Evolutionary conservation across 2,888 invertebrate genomes (phyloP).

Genomic region (Alcis repandata): DNA sequence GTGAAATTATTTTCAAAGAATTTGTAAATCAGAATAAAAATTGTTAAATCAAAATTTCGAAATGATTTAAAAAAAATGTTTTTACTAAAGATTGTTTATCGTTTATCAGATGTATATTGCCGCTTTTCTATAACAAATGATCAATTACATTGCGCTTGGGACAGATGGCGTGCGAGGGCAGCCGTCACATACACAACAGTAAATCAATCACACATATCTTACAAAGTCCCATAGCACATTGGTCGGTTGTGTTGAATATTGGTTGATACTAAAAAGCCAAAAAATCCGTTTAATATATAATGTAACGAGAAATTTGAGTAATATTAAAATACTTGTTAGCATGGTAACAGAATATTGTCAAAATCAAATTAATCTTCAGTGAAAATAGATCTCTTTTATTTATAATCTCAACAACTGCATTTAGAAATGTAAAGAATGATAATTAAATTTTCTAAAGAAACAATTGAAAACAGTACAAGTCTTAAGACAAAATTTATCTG

Average conservation of each 20-base stretch:
- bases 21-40: too few species aligned
- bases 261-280: conserved; percentile 7
- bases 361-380: too few species aligned
- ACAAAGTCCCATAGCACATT: conserved; percentile 26
- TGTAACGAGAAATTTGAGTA: too few species aligned
- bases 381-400: too few species aligned
- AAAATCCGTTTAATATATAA: conserved; percentile 4
- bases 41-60: too few species aligned
- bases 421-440: too few species aligned
- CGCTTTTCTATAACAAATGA: neutral
- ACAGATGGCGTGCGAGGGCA: conserved; percentile 43
- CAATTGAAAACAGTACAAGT: neutral
- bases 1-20: too few species aligned
- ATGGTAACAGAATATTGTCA: too few species aligned
- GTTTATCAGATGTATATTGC: conserved; percentile 4
- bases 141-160: conserved; percentile 27
- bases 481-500: conserved; percentile 2
- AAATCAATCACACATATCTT: conserved; percentile 35
- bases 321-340: too few species aligned
- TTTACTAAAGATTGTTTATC: neutral
- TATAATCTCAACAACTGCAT: too few species aligned
- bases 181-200: conserved; percentile 44
- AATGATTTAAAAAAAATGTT: too few species aligned
- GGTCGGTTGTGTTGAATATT: conserved; percentile 27
- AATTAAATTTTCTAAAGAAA: too few species aligned